These are phyloP conservation scores for Akabosia matsudoensis DNA, from an alignment of 1,140 invertebrate species.

Conservation along the genomic window DNA sequence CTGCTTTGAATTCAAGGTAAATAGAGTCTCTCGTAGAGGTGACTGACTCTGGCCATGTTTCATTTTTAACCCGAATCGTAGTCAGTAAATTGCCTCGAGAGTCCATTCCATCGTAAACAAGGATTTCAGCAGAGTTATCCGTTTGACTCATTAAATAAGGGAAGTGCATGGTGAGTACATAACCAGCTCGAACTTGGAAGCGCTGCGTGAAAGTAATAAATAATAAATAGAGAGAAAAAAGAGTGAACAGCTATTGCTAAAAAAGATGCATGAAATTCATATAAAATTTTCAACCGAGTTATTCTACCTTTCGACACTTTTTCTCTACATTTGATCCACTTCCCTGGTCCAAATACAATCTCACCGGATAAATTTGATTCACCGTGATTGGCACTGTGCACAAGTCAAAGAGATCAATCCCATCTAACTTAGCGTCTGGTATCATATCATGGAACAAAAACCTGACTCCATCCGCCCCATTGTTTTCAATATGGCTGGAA, in stretches of 20 bases:
- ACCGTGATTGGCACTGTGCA: constrained; percentile 76
- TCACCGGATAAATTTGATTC: constrained; percentile 77
- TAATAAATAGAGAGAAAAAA: constrained; percentile 31
- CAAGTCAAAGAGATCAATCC: constrained; percentile 71
- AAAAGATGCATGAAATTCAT: not conserved
- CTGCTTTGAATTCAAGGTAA: constrained; percentile 69
- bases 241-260: not conserved
- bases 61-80: constrained; percentile 67
- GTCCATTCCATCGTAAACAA: constrained; percentile 73
- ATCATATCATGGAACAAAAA: constrained; percentile 70
- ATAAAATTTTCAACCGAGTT: too few relatives aligned
- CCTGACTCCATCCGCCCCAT: constrained; percentile 80
- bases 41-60: constrained; percentile 77
- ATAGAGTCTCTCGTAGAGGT: constrained; percentile 72
- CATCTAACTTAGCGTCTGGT: constrained; percentile 64
- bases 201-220: constrained; percentile 53
- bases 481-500: constrained; percentile 69
- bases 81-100: constrained; percentile 66
- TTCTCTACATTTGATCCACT: constrained; percentile 63
- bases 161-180: constrained; percentile 78
- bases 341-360: constrained; percentile 71
- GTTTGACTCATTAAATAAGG: constrained; percentile 69
- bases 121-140: constrained; percentile 69
- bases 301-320: constrained; percentile 64
- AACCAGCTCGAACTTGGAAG: constrained; percentile 70